These are phyloP conservation scores for Peromyscus polionotus DNA, from an alignment of 2,113 vertebrate species.

Conservation along the genomic window DNA sequence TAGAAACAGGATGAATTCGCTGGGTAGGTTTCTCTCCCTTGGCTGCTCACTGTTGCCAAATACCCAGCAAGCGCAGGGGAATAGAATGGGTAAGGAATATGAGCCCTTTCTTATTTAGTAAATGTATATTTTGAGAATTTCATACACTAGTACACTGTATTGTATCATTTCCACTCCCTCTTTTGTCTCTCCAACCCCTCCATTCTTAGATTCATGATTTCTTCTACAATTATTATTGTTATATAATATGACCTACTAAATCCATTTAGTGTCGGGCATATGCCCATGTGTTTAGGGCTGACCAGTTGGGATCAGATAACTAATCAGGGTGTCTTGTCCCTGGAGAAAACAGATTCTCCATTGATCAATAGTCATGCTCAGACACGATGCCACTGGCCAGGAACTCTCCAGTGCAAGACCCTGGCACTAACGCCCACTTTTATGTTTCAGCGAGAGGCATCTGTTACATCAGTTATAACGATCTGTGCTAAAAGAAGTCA, in stretches of 20 bases:
- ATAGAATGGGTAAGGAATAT: background rate
- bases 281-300: background rate
- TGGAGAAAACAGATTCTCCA: background rate
- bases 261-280: background rate
- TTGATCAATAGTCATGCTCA: background rate
- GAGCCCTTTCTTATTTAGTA: background rate
- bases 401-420: background rate
- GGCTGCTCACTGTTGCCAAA: background rate
- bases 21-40: conserved; percentile 36
- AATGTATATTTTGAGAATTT: background rate
- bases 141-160: background rate
- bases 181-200: background rate
- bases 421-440: background rate
- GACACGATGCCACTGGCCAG: background rate
- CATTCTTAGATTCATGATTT: too few species aligned
- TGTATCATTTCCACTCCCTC: too few species aligned
- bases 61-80: background rate
- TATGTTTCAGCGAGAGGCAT: background rate
- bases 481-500: background rate
- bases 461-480: background rate
- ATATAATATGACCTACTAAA: background rate
- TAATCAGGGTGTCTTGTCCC: background rate
- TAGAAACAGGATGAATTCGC: conserved; percentile 56
- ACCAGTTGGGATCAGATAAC: background rate
- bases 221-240: background rate